These are phyloP conservation scores for Andrena haemorrhoa DNA, from an alignment of 2,888 invertebrate genomes.

Conservation along the genomic window DNA sequence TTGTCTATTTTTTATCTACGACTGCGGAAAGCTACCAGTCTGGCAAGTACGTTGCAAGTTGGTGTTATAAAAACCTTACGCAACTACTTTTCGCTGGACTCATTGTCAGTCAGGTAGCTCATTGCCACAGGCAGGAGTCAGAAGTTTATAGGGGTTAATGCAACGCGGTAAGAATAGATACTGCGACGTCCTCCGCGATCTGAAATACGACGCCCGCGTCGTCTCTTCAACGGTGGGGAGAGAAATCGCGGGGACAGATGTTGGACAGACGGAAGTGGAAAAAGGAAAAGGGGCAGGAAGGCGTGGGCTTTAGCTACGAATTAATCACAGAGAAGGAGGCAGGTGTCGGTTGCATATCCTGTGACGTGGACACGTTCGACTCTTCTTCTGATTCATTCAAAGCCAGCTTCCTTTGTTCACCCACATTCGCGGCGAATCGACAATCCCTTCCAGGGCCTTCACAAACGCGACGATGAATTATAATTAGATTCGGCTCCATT, in stretches of 20 bases:
- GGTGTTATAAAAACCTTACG: constrained; percentile 6
- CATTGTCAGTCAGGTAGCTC: too few relatives aligned
- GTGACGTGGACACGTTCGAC: constrained; percentile 36
- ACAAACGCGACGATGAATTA: not conserved
- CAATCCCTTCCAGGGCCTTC: constrained; percentile 12
- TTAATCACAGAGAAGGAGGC: constrained; percentile 48
- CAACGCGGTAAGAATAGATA: constrained; percentile 25
- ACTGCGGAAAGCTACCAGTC: not conserved
- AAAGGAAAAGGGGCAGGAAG: constrained; percentile 47
- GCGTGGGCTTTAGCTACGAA: constrained; percentile 52
- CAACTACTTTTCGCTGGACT: not conserved
- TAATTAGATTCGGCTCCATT: not conserved
- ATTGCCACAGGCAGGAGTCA: not conserved
- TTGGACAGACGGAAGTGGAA: constrained; percentile 27
- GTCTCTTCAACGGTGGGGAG: constrained; percentile 3
- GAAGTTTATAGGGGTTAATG: constrained; percentile 30
- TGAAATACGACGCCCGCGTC: not conserved
- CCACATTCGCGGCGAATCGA: not conserved
- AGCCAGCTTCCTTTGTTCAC: constrained; percentile 35
- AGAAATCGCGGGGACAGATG: constrained; percentile 48
- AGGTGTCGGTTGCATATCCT: constrained; percentile 52
- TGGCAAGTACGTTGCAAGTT: not conserved
- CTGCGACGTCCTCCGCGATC: not conserved
- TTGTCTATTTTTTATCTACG: constrained; percentile 10
- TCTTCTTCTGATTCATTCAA: constrained; percentile 55